These are phyloP conservation scores for Falco peregrinus DNA, from an alignment of 2,797 vertebrate species.

Conservation along the genomic window DNA sequence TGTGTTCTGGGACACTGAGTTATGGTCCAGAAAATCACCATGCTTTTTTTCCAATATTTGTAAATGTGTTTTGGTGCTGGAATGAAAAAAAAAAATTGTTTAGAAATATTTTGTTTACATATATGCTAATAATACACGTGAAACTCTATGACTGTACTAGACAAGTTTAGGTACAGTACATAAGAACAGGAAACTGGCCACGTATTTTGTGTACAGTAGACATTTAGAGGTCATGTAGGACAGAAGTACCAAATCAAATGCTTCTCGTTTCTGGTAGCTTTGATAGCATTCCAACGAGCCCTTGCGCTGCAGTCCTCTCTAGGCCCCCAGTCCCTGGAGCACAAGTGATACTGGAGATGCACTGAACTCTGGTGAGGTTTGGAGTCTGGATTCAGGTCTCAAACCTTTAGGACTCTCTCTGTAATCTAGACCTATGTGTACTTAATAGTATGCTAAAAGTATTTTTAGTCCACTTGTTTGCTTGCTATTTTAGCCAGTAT, in stretches of 20 bases:
- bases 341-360: not conserved
- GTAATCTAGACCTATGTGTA: not conserved
- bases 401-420: not conserved
- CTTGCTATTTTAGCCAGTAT: not conserved
- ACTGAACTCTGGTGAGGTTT: not conserved
- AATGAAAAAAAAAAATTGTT: not conserved
- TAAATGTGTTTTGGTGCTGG: not conserved
- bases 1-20: slow-evolving; percentile 44
- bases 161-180: not conserved
- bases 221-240: not conserved
- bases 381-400: not conserved
- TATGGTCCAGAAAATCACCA: not conserved
- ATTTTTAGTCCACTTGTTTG: not conserved
- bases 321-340: not conserved
- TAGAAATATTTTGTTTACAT: not conserved
- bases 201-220: accelerated
- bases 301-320: not conserved
- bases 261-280: not conserved
- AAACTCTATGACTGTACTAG: not conserved
- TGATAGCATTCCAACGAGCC: not conserved
- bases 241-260: not conserved
- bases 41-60: not conserved
- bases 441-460: not conserved
- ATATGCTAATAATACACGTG: not conserved
- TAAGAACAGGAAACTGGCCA: not conserved